Evolutionary conservation across 1,140 invertebrate species (phyloP), one percentile per base, ranked within the genome.

Genomic region (Dolichoris vasculosae): DNA sequence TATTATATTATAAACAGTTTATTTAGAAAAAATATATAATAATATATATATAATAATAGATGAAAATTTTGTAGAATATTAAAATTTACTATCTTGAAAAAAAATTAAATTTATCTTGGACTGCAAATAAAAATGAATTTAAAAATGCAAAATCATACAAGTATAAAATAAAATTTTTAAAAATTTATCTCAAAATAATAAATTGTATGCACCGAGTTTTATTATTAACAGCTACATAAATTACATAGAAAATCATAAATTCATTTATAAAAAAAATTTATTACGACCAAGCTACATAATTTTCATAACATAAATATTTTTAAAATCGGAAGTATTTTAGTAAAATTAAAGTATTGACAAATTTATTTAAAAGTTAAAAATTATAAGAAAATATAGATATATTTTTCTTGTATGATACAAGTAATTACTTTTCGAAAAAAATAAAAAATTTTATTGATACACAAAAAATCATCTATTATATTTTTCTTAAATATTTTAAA

Each of bases 101-200:
- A 81, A 13, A 30, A 80, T 46, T 20, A 43, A 67, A 38, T 43
- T 80, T 80, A 40, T 48, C 38, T 69, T 69, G 8, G n/a, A 48
- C n/a, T 43, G 20, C 20, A 46, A 20, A 46, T 15, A 20, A 46
- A 48, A 76, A 48, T 30, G 9, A 48, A 30, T 30, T 51, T 71
- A 71, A 69, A 63, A 43, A 40, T 63, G 23, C 7, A 15, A 32
- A n/a, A 32, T 6, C 63, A 76, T 75, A 82, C 2, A 2, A 40
- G n/a, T 26, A 55, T 35, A 48, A 75, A 63, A 59, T 51, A 71
- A 75, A 75, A 59, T 83, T 83, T 75, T 55, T 35, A 83, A 75
- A 30, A n/a, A 75, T 83, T 76, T 83, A 75, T 83, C 51, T 75
- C 26, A 30, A 43, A 83, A n/a, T n/a, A n/a, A n/a, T n/a, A 38